These are phyloP conservation scores for Nezara viridula DNA, from an alignment of 2,888 invertebrate species.

Conservation along the genomic window DNA sequence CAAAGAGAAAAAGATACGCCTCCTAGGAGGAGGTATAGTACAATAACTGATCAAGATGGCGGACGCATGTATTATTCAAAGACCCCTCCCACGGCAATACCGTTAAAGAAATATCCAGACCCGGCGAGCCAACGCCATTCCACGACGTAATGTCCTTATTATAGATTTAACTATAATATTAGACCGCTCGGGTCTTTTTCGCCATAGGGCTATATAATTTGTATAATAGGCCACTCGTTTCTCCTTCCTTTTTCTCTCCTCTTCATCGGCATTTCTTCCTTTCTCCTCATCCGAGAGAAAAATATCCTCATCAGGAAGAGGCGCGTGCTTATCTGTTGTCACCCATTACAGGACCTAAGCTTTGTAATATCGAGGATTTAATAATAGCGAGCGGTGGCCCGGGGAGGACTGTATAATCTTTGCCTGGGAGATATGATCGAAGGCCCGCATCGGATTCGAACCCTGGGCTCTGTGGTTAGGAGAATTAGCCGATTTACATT, in stretches of 20 bases:
- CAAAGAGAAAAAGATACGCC: constrained; percentile 48
- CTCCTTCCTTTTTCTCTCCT: constrained; percentile 15
- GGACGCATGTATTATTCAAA: constrained; percentile 42
- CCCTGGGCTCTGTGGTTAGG: constrained; percentile 7
- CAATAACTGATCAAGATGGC: constrained; percentile 49
- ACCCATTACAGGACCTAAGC: constrained; percentile 50
- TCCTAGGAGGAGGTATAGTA: constrained; percentile 39
- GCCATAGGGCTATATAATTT: constrained; percentile 56
- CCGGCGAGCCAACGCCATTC: background rate
- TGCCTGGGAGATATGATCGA: constrained; percentile 32
- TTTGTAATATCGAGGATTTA: constrained; percentile 47
- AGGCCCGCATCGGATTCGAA: background rate
- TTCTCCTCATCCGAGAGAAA: background rate
- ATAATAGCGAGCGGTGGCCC: constrained; percentile 38
- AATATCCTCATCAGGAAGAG: constrained; percentile 51
- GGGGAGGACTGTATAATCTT: constrained; percentile 31
- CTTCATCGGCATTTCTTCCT: constrained; percentile 30
- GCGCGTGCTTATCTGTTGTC: constrained; percentile 49
- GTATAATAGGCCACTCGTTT: constrained; percentile 51
- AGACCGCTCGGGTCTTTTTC: constrained; percentile 49
- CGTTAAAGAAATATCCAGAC: constrained; percentile 52
- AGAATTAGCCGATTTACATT: constrained; percentile 44
- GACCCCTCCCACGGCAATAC: constrained; percentile 52
- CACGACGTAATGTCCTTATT: constrained; percentile 50
- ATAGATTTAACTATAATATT: constrained; percentile 58